Conservation (phyloP, 2,797 vertebrate species). For the Tokudaia muenninki region DNA sequence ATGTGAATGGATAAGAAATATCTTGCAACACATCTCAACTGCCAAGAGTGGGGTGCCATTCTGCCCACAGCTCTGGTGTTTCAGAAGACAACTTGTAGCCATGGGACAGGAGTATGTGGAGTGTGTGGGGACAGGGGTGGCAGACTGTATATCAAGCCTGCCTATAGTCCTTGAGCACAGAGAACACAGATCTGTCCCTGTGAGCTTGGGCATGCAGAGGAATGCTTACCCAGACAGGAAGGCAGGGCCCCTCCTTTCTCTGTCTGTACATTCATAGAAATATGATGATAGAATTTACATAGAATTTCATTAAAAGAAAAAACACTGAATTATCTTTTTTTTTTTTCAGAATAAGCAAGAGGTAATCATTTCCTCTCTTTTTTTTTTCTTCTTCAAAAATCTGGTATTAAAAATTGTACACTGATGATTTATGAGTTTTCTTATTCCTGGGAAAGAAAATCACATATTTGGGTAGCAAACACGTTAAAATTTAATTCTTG, state of each 20-base stretch:
- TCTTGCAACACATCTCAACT: too few species aligned
- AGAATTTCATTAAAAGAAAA: neutral
- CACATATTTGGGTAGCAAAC: constrained; percentile 32
- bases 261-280: fast-evolving
- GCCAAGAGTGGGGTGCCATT: fast-evolving
- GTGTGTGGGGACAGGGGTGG: too few species aligned
- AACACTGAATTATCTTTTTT: neutral
- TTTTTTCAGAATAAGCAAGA: neutral
- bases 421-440: constrained; percentile 31
- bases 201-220: fast-evolving
- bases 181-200: too few species aligned
- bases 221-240: too few species aligned
- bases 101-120: fast-evolving
- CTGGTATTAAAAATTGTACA: neutral
- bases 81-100: neutral
- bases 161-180: neutral
- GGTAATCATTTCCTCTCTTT: neutral
- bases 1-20: too few species aligned
- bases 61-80: fast-evolving
- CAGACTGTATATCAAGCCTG: too few species aligned
- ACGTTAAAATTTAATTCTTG: constrained; percentile 65
- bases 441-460: constrained; percentile 49
- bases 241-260: fast-evolving
- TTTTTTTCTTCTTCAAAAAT: neutral
- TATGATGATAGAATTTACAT: too few species aligned